Evolutionary conservation across 1,140 invertebrate species (phyloP), one percentile per base, ranked within the genome.

Genomic region (Ylistrum balloti): DNA sequence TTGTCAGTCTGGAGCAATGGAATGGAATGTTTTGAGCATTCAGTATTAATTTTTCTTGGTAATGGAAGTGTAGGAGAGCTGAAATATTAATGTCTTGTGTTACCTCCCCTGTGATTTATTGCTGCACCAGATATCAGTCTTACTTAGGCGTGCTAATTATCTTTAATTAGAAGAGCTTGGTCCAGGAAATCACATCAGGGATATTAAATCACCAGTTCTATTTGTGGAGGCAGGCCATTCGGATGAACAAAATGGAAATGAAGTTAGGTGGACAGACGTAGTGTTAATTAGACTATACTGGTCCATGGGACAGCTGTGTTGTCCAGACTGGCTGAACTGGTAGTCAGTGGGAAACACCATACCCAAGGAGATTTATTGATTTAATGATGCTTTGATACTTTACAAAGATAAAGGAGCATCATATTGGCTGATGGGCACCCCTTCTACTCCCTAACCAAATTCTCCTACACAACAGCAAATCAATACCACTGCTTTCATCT

Each of bases 61-160:
- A n/a, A n/a, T n/a, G n/a, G n/a, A n/a, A n/a, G n/a, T n/a, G n/a
- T n/a, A n/a, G n/a, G n/a, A n/a, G n/a, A n/a, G n/a, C n/a, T n/a
- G n/a, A n/a, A n/a, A n/a, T n/a, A n/a, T n/a, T n/a, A n/a, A n/a
- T 20, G 20, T 48, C 11, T 28, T 17, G 22, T 28, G 56, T 74
- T 74, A 28, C 28, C 20, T 74, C 22, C 56, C 56, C 35, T 38
- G 35, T 38, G 35, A 38, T 74, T n/a, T 74, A 17, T 74, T 74
- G 9, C 56, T 74, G 22, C 22, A n/a, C 56, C 56, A 74, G 56
- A 74, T 74, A 74, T 74, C 56, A n/a, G n/a, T 74, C 56, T 74
- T 74, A n/a, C 22, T 74, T 74, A n/a, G 5, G 56, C 22, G 2
- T n/a, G 9, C 20, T 74, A 11, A 74, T 74, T n/a, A 74, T 28